These are phyloP conservation scores for Hydraecia micacea DNA, from an alignment of 2,888 invertebrate genomes.

Conservation along the genomic window DNA sequence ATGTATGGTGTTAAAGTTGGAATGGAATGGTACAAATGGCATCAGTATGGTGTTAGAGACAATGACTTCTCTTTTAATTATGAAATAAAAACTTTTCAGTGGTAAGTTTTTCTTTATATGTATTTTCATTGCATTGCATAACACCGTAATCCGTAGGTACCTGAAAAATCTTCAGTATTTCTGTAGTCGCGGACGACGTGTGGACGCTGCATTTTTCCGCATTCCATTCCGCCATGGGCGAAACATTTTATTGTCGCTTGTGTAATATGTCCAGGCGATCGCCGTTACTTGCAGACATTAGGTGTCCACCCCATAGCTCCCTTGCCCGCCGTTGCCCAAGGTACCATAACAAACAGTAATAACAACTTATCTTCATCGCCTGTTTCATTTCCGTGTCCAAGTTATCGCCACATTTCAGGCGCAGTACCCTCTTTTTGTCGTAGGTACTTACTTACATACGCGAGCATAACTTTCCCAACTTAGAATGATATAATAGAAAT, in stretches of 20 bases:
- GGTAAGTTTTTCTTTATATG: too few relatives aligned
- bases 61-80: not conserved
- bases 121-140: not conserved
- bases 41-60: too few relatives aligned
- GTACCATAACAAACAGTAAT: conserved; percentile 79
- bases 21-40: too few relatives aligned
- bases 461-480: conserved; percentile 45
- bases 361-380: conserved; percentile 84
- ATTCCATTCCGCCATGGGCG: conserved; percentile 31
- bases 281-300: conserved; percentile 61
- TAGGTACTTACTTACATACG: conserved; percentile 48
- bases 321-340: conserved; percentile 61
- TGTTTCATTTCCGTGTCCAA: conserved; percentile 81
- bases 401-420: conserved; percentile 79
- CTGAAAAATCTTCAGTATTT: conserved; percentile 18
- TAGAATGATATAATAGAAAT: not conserved
- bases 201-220: conserved; percentile 37
- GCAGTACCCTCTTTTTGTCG: conserved; percentile 66
- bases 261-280: conserved; percentile 45
- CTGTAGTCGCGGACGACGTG: conserved; percentile 1
- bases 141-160: not conserved
- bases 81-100: not conserved
- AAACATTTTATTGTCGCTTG: conserved; percentile 54
- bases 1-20: not conserved
- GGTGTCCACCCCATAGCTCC: conserved; percentile 55